Evolutionary conservation across 2,113 vertebrate genomes (phyloP).

Genomic region (Ptilonorhynchus violaceus): DNA sequence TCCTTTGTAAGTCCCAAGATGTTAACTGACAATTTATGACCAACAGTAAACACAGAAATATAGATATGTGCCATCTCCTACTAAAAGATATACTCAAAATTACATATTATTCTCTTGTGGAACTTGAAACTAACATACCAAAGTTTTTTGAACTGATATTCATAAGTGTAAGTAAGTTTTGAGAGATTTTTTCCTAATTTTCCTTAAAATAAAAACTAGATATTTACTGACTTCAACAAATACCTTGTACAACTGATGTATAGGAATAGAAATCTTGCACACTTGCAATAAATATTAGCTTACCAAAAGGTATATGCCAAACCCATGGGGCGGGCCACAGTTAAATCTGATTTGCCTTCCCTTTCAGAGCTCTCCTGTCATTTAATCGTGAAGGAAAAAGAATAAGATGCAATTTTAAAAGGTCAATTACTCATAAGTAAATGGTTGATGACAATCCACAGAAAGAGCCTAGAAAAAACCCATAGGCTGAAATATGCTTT

Average conservation of each 20-base stretch:
- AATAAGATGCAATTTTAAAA: neutral
- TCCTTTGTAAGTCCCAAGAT: neutral
- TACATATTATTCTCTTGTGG: neutral
- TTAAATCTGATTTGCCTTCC: neutral
- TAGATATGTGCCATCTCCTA: accelerated
- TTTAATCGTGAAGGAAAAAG: neutral
- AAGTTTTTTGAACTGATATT: neutral
- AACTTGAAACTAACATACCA: neutral
- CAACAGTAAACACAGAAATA: neutral
- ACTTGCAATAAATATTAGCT: neutral
- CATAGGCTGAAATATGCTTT: neutral
- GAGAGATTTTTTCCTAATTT: neutral
- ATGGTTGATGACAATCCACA: neutral
- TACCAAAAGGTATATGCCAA: neutral
- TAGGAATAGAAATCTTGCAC: neutral
- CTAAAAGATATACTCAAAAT: neutral
- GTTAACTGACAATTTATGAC: neutral
- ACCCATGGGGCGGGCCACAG: neutral
- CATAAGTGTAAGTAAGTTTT: neutral
- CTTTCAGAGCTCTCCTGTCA: neutral
- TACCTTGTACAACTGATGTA: neutral
- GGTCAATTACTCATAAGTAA: neutral
- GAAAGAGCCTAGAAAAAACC: neutral
- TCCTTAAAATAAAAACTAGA: neutral
- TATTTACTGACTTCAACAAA: neutral